These are phyloP conservation scores for Columba guinea DNA, from an alignment of 2,797 vertebrate genomes.

Conservation along the genomic window DNA sequence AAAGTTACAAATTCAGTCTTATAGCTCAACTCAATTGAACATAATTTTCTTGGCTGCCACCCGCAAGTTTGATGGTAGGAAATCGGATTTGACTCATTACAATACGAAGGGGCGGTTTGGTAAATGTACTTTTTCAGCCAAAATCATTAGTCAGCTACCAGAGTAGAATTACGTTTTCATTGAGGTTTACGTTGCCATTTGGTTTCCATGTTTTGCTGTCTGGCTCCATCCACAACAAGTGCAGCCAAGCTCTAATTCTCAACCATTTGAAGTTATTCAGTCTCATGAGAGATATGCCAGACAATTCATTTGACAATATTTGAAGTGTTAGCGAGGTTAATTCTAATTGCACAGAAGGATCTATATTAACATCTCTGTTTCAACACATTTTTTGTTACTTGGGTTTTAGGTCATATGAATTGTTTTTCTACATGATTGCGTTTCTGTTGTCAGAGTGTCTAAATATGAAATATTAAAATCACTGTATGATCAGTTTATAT, in stretches of 20 bases:
- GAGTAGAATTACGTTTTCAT: background rate
- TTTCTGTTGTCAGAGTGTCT: background rate
- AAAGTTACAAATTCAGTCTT: background rate
- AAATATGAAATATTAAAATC: background rate
- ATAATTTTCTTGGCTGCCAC: constrained; percentile 6
- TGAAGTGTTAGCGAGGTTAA: background rate
- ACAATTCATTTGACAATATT: constrained; percentile 5
- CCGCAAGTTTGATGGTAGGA: background rate
- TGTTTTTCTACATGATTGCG: background rate
- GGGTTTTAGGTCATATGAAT: background rate
- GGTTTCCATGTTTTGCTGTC: constrained; percentile 23
- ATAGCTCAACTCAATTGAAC: background rate
- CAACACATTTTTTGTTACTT: background rate
- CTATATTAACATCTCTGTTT: background rate
- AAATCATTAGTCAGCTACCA: background rate
- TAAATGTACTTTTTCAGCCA: constrained; percentile 17
- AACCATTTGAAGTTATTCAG: constrained; percentile 14
- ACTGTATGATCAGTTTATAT: background rate
- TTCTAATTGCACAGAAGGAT: background rate
- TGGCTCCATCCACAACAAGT: constrained; percentile 27
- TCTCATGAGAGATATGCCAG: constrained; percentile 15
- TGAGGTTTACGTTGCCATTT: constrained; percentile 5
- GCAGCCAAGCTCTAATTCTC: constrained; percentile 48
- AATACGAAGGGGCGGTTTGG: background rate
- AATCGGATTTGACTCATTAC: constrained; percentile 23